Conservation (phyloP, 2,113 vertebrate genomes). For the Callipepla squamata region DNA sequence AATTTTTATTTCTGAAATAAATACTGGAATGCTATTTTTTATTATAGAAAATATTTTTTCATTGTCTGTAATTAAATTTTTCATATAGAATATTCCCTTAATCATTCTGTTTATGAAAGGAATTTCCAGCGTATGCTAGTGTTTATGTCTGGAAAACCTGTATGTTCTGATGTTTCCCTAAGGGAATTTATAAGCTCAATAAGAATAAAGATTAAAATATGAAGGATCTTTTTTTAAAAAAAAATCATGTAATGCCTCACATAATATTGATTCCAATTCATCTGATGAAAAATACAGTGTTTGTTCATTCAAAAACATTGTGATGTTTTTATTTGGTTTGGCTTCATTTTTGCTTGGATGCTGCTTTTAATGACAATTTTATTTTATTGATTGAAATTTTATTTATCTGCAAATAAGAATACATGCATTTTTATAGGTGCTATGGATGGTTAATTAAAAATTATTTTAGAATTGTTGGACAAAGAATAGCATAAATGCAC, state of each 20-base stretch:
- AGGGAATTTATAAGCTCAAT: neutral
- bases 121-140: neutral
- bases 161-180: fast-evolving
- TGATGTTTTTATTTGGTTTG: neutral
- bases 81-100: fast-evolving
- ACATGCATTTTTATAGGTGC: neutral
- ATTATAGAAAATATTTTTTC: neutral
- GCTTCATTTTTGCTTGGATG: neutral
- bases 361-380: neutral
- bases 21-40: neutral
- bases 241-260: neutral
- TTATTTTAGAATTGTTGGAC: neutral
- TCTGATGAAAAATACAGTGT: neutral
- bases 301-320: neutral
- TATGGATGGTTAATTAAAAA: neutral
- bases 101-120: neutral
- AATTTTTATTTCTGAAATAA: neutral
- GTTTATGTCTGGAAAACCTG: neutral
- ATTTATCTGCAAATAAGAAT: neutral
- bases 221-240: neutral
- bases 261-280: neutral
- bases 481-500: neutral
- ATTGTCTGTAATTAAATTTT: neutral
- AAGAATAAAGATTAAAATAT: neutral
- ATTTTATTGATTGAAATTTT: neutral